Percentiles rank a stretch among this genome's conserved stretches.
These are phyloP conservation scores for Phalacrocorax aristotelis DNA, from an alignment of 2,113 vertebrate species.

Conservation along the genomic window DNA sequence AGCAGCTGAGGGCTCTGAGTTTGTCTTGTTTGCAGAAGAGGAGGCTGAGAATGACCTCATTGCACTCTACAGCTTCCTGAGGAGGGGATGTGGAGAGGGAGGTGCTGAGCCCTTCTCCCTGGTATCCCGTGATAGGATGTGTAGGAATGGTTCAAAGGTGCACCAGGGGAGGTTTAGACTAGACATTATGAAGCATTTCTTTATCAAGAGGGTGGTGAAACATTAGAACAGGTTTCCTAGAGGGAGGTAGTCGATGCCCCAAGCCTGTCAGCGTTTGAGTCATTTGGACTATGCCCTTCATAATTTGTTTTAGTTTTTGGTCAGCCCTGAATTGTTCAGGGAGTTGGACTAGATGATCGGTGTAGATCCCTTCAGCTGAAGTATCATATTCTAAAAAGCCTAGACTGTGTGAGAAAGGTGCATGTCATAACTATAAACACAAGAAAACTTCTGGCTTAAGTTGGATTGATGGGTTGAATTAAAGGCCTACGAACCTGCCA, in stretches of 20 bases:
- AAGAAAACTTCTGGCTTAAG: neutral
- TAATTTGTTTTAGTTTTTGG: neutral
- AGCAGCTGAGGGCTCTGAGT: neutral
- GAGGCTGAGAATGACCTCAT: neutral
- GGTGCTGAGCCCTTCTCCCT: neutral
- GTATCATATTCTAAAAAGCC: neutral
- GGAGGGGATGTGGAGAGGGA: neutral
- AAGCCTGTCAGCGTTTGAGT: neutral
- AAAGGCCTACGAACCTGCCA: neutral
- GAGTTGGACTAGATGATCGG: neutral
- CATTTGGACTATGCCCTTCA: neutral
- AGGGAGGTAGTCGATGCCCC: rapidly evolving
- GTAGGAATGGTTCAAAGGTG: neutral
- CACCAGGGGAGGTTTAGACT: neutral
- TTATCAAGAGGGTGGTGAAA: neutral
- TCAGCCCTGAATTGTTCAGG: neutral
- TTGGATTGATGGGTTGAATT: neutral
- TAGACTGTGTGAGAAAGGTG: neutral
- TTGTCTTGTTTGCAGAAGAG: neutral
- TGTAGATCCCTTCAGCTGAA: neutral
- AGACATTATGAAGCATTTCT: neutral
- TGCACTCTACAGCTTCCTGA: neutral
- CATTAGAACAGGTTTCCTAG: neutral
- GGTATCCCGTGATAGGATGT: neutral
- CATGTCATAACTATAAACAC: neutral